Base-by-base conservation (phyloP, 2,797 vertebrate genomes). In the Florisuga fusca region DNA sequence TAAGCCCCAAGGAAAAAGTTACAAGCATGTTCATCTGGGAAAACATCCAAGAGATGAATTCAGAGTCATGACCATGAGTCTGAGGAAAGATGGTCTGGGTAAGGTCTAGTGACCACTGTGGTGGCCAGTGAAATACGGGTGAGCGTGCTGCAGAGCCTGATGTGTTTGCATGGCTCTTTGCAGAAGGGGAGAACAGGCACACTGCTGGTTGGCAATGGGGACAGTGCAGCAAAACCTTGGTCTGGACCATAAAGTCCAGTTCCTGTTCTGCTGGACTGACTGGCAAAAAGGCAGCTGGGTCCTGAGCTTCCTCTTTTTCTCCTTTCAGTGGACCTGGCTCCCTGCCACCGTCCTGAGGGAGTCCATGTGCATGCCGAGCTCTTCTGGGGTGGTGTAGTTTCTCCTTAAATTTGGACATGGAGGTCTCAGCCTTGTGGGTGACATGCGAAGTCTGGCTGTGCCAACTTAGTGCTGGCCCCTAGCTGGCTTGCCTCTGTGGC, bases 111-210 rank as follows among this genome's bases (percentile, higher is more conserved):
- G 62, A 58, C 50, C 1, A 3, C 12, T 11, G 36, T 1, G 1
- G 18, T 53, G 53, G 41, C 19, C 51, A 12, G 25, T 0, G 6
- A 53, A 66, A 31, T 34, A 76, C 78, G 19, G 14, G 7, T 46
- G 51, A 67, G 38, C 2, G 1, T 5, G 34, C 1, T 1, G 20
- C 3, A 3, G 6, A 11, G 17, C 21, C 53, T 63, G 38, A 7
- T 2, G 6, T 15, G 6, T 43, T 46, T 3, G 1, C 0, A 1
- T 0, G 3, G 34, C 53, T 10, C 0, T 55, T 71, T 59, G 53
- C 17, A 63, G 87, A 63, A 27, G 5, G 14, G 17, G 4, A 50
- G 34, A 87, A 80, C 29, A 10, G 10, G 5, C n/a, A n/a, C 2
- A 1, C 4, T 46, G 23, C 26, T 10, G 26, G 22, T 18, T 84